Percentiles rank a stretch among this genome's conserved stretches.
phyloP scores from a whole-genome alignment of 1,140 invertebrate species.

The Globodera rostochiensis region DNA sequence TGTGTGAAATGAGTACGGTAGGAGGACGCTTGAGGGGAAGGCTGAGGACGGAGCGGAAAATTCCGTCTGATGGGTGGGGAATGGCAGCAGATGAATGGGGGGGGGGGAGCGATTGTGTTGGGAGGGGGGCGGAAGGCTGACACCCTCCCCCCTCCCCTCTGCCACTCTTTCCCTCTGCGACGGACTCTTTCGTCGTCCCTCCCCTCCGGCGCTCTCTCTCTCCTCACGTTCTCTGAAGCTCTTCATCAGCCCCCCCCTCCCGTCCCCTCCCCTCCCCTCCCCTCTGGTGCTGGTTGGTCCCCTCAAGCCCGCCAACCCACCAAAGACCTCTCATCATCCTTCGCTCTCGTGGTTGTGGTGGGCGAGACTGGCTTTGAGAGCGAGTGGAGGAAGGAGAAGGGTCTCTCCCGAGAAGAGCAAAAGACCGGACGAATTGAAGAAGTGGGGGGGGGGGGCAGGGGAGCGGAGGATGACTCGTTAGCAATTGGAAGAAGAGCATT shows the following conservation, averaged over 20 bases:
- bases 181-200: too few species aligned
- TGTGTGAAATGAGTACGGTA: neutral
- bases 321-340: neutral
- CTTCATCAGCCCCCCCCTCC: neutral
- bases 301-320: neutral
- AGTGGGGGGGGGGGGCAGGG: conserved; percentile 1
- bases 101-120: neutral
- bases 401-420: neutral
- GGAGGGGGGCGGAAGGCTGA: too few species aligned
- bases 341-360: neutral
- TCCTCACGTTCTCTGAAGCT: neutral
- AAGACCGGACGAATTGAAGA: neutral
- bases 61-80: neutral
- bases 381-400: neutral
- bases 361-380: neutral
- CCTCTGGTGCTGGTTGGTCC: conserved; percentile 10
- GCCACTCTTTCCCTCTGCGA: too few species aligned
- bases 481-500: neutral
- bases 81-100: neutral
- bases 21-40: neutral
- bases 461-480: neutral
- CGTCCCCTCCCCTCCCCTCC: neutral
- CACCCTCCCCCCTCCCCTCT: too few species aligned
- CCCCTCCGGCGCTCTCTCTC: neutral
- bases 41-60: neutral